A percentile compares a stretch with the other conserved stretches of the same genome.
These are phyloP conservation scores for Rhyacophila brunnea DNA, from an alignment of 1,140 invertebrate species.

Conservation along the genomic window DNA sequence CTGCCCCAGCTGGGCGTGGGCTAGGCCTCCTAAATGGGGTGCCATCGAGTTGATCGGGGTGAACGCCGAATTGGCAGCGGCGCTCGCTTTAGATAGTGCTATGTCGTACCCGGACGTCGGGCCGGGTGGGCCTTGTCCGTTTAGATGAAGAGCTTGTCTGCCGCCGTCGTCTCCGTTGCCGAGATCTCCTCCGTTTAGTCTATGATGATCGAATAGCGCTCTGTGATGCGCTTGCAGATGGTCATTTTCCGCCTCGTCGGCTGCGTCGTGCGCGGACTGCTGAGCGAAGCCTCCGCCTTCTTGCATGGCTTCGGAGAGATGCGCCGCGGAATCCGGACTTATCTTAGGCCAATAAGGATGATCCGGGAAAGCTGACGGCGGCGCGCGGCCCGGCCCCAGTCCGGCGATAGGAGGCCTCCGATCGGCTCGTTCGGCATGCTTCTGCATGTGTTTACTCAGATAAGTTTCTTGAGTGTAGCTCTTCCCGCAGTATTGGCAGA, in stretches of 20 bases:
- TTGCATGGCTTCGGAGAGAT: slow-evolving; percentile 63
- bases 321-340: slow-evolving; percentile 69
- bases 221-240: slow-evolving; percentile 46
- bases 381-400: slow-evolving; percentile 57
- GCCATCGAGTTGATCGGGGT: slow-evolving; percentile 84
- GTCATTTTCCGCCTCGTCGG: slow-evolving; percentile 64
- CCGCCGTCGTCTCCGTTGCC: slow-evolving; percentile 12
- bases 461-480: slow-evolving; percentile 99
- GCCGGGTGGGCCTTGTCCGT: slow-evolving; percentile 21
- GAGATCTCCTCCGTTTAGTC: slow-evolving; percentile 35
- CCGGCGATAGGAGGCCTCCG: slow-evolving; percentile 79
- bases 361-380: slow-evolving; percentile 58
- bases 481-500: slow-evolving; percentile 98
- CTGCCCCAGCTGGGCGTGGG: slow-evolving; percentile 71
- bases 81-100: slow-evolving; percentile 50
- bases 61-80: slow-evolving; percentile 80
- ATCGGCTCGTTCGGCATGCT: slow-evolving; percentile 90
- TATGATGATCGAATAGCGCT: slow-evolving; percentile 42
- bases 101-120: slow-evolving; percentile 40
- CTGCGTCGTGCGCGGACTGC: slow-evolving; percentile 58
- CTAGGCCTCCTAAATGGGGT: slow-evolving; percentile 69
- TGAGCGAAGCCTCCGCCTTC: slow-evolving; percentile 62
- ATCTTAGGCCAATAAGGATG: slow-evolving; percentile 79
- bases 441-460: slow-evolving; percentile 98
- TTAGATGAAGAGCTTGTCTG: slow-evolving; percentile 28